phyloP scores from a whole-genome alignment of 2,888 invertebrate genomes.

The Andrena minutula region DNA sequence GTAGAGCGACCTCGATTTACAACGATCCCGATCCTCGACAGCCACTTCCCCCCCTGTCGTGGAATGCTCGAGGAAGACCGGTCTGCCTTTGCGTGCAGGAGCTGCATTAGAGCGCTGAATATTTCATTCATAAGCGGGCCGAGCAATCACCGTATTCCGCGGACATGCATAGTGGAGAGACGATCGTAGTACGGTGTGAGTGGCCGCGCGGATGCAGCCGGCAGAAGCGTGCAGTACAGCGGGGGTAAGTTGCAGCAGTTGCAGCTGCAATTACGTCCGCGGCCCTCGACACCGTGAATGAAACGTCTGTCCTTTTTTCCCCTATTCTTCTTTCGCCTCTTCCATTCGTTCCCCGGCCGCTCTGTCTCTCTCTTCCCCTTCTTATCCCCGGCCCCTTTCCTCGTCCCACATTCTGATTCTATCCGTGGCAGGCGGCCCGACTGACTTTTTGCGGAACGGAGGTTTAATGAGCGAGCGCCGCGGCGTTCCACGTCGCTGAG shows the following conservation, averaged over 20 bases:
- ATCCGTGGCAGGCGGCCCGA: slow-evolving; percentile 32
- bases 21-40: slow-evolving; percentile 46
- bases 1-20: slow-evolving; percentile 55
- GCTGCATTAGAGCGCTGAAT: slow-evolving; percentile 82
- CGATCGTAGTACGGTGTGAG: slow-evolving; percentile 58
- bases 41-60: slow-evolving; percentile 19
- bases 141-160: slow-evolving; percentile 77
- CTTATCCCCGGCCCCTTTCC: slow-evolving; percentile 1
- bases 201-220: slow-evolving; percentile 45
- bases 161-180: slow-evolving; percentile 57
- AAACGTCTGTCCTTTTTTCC: slow-evolving; percentile 67
- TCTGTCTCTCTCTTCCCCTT: slow-evolving; percentile 17
- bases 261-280: slow-evolving; percentile 75
- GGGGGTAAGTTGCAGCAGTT: slow-evolving; percentile 67
- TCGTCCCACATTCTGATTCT: slow-evolving; percentile 27
- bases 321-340: slow-evolving; percentile 32
- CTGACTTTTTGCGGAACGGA: slow-evolving; percentile 60
- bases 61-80: slow-evolving; percentile 69
- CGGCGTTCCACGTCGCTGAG: slow-evolving; percentile 58
- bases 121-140: slow-evolving; percentile 83
- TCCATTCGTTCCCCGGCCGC: slow-evolving; percentile 24
- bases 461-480: slow-evolving; percentile 64
- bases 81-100: slow-evolving; percentile 79
- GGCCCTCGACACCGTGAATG: slow-evolving; percentile 76
- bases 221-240: slow-evolving; percentile 42